Base-by-base conservation (phyloP, 1,140 invertebrate genomes). In the Campoletis sonorensis region DNA sequence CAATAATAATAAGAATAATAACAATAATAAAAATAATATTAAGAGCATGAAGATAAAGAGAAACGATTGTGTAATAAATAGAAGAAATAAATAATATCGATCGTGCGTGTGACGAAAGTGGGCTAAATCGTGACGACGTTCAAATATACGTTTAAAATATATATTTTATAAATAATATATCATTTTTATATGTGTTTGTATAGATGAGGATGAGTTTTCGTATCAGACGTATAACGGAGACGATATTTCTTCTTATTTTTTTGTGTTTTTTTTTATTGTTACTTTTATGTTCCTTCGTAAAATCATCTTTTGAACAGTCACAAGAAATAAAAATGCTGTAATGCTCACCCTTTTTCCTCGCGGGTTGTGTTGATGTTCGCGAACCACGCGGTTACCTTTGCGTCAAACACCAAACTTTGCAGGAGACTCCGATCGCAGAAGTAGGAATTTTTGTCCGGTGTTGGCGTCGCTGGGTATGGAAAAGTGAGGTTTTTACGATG, bases 341-440 rank as follows among this genome's bases (percentile, higher is more conserved):
- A 75, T 82, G 81, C 93, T 94, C 93, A 95, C 95, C 93, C 94
- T 88, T 94, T 94, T 82, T 95, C 95, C 83, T 96, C 95, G 82
- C 95, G 95, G 10, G 93, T 94, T 37, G 94, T 94, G 76, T 93
- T 94, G 61, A 94, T 95, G 86, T 96, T 94, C 86, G 95, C 94
- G 88, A 97, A 98, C 94, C 96, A 96, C 84, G 95, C 94, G 15
- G 97, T 98, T 84, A 96, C 95, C 86, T 96, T 95, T 1, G 97
- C 97, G 91, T 98, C 97, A 85, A 96, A 97, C 0, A 98, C 95
- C 37, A 98, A 90, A 71, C 95, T 96, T 86, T 96, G 94, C 86
- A 98, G 94, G 26, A 98, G 91, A 85, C 96, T 95, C 82, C 97
- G 95, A 89, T 98, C 97, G 93, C 94, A 95, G 89, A 94, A 95